phyloP scores from a whole-genome alignment of 2,888 invertebrate species.

The Ornithoptera priamus region DNA sequence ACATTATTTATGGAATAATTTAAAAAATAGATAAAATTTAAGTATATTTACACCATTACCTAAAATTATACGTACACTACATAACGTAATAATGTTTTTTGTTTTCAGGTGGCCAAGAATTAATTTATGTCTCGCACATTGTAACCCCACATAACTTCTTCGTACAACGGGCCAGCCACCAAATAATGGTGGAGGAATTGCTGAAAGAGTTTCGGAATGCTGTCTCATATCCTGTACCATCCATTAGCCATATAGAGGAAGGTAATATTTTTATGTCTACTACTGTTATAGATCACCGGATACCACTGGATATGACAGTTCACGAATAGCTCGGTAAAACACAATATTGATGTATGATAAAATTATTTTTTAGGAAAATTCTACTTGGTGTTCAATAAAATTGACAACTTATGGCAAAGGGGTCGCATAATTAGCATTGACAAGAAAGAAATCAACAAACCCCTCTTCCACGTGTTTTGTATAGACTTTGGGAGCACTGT shows the following conservation, averaged over 20 bases:
- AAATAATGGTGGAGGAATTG: constrained; percentile 60
- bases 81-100: neutral
- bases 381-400: constrained; percentile 80
- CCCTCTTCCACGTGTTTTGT: constrained; percentile 77
- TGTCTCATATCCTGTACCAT: constrained; percentile 53
- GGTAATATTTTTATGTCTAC: constrained; percentile 45
- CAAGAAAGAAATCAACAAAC: constrained; percentile 45
- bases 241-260: constrained; percentile 50
- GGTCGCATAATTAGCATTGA: constrained; percentile 73
- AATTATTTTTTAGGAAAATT: constrained; percentile 71
- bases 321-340: neutral
- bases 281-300: neutral
- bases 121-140: constrained; percentile 80
- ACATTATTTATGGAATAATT: too few relatives aligned
- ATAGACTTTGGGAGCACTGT: constrained; percentile 83
- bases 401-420: constrained; percentile 84
- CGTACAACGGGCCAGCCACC: constrained; percentile 72
- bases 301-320: neutral
- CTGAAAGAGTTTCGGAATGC: constrained; percentile 62
- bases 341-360: neutral
- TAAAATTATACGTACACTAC: neutral
- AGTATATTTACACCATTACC: too few relatives aligned
- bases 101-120: constrained; percentile 65
- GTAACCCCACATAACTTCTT: constrained; percentile 82
- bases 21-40: too few relatives aligned